Conservation (phyloP, 30 jellyfish, hydroid and myxozoan species). For the Pseudorhiza aurosa region DNA sequence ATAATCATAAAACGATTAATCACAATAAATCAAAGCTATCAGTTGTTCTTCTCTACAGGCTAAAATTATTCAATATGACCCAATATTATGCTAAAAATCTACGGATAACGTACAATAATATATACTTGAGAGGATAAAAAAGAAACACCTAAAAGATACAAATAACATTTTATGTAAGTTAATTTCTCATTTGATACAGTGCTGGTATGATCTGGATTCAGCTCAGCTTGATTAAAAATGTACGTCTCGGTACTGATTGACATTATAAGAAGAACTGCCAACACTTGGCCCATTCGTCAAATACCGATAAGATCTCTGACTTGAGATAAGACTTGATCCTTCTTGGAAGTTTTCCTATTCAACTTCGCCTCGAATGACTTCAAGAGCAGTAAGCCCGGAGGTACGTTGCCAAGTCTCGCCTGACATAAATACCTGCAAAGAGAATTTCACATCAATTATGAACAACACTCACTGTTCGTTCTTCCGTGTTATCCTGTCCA, state of each 20-base stretch:
- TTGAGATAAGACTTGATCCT: conserved; percentile 63
- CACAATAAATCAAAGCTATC: too few species aligned
- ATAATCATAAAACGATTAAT: too few species aligned
- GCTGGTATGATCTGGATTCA: not conserved
- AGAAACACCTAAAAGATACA: conserved; percentile 10
- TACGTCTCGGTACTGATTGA: conserved; percentile 17
- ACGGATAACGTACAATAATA: not conserved
- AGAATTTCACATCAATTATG: not conserved
- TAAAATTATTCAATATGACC: not conserved
- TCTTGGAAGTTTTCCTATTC: conserved; percentile 49
- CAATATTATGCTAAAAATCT: not conserved
- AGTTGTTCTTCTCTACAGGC: too few species aligned
- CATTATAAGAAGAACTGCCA: conserved; percentile 4
- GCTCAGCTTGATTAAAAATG: conserved; percentile 23
- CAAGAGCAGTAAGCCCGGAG: conserved; percentile 56
- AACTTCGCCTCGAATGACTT: conserved; percentile 65
- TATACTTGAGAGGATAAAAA: not conserved
- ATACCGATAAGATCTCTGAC: conserved; percentile 68
- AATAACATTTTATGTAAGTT: conserved; percentile 45
- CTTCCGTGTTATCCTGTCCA: too few species aligned
- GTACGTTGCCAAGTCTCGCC: conserved; percentile 45
- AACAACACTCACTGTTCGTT: too few species aligned
- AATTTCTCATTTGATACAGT: not conserved
- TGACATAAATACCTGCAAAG: conserved; percentile 42
- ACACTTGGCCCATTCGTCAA: not conserved